phyloP scores from a whole-genome alignment of 2,888 invertebrate genomes.

The Meloe dianella region DNA sequence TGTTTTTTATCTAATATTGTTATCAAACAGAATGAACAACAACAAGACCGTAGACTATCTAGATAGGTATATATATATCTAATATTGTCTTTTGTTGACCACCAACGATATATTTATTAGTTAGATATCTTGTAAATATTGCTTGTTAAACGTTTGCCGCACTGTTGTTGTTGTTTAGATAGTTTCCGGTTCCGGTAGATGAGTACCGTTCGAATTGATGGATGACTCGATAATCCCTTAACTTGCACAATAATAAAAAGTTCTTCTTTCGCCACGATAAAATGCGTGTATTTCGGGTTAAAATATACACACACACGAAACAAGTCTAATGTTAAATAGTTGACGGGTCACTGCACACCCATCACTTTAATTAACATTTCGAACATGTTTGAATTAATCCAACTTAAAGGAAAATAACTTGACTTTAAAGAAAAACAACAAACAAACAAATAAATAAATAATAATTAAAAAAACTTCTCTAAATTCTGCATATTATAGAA shows the following conservation, averaged over 20 bases:
- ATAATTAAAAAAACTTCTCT: neutral
- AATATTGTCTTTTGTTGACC: conserved; percentile 40
- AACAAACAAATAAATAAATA: too few relatives aligned
- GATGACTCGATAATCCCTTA: conserved; percentile 51
- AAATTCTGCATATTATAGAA: neutral
- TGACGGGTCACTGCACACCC: conserved; percentile 47
- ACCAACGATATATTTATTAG: conserved; percentile 51
- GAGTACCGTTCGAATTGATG: conserved; percentile 48
- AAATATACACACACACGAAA: neutral
- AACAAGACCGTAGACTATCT: neutral
- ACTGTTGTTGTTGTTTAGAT: conserved; percentile 41
- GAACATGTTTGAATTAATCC: conserved; percentile 19
- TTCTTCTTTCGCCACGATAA: neutral
- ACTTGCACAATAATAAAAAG: conserved; percentile 23
- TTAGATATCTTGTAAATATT: conserved; percentile 31
- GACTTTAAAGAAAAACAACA: too few relatives aligned
- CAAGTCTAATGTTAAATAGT: neutral
- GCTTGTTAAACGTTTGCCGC: conserved; percentile 52
- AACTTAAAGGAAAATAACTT: neutral
- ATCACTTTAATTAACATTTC: conserved; percentile 44
- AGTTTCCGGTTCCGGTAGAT: conserved; percentile 56
- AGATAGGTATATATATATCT: too few relatives aligned
- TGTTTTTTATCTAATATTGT: conserved; percentile 3
- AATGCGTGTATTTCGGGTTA: neutral
- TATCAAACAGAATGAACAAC: neutral